Base-by-base conservation (phyloP, 2,113 vertebrate genomes). In the Lagopus muta region DNA sequence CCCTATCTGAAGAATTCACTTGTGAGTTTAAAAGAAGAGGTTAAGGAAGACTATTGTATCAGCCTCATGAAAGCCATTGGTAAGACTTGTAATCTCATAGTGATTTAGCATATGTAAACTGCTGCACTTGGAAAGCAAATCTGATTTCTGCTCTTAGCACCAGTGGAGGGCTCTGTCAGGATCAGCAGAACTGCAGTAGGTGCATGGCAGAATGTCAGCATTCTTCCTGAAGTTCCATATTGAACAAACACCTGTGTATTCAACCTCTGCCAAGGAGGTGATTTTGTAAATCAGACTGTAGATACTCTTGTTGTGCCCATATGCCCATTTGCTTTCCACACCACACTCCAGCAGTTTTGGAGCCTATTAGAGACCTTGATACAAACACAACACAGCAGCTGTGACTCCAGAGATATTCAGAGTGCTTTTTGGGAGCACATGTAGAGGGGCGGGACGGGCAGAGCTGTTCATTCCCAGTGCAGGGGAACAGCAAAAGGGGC, bases 31-130 rank as follows among this genome's bases (percentile, higher is more conserved):
- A 65, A 95, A 90, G 94, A 98, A 70, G 99, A 99, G 92, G 95
- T 98, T 93, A 92, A 97, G 77, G 66, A 50, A 20, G 97, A 98
- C 95, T 99, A 99, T 93, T 34, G 42, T 82, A 92, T 78, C 8
- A 97, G 97, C 91, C 97, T 99, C 84, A 98, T 96, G 98, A 98
- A 98, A 97, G 97, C 97, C 90, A 98, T 98, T 64, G 99, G 99
- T 99, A 98, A 97, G 96, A 69, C 30, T 67, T 27, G 50, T 72
- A 73, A 21, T 34, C 34, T 85, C 18, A 43, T 64, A 27, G n/a
- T 28, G 17, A 8, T 82, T 93, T n/a, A 42, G 62, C 48, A 3
- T 38, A 2, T 10, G 11, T 38, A 76, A 61, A 18, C 11, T 71
- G 17, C 21, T 93, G 70, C 52, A 55, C 25, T 81, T 84, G 28